These are phyloP conservation scores for Alfaro cultratus DNA, from an alignment of 2,797 vertebrate species.

Conservation along the genomic window DNA sequence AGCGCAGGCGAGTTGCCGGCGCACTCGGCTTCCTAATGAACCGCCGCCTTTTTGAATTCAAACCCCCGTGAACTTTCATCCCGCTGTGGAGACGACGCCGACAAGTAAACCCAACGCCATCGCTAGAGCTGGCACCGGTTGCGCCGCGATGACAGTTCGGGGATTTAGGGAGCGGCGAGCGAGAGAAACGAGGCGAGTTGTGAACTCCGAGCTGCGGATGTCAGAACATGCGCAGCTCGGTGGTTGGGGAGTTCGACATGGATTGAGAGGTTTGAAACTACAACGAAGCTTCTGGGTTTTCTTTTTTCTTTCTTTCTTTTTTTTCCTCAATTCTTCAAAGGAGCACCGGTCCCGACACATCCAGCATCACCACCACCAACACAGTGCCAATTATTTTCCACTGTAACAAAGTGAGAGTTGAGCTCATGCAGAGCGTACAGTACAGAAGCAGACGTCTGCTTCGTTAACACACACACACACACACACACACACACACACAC, in stretches of 20 bases:
- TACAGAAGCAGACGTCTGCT: constrained; percentile 22
- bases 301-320: constrained; percentile 36
- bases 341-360: not conserved
- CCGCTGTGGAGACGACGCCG: constrained; percentile 41
- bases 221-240: not conserved
- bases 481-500: not conserved
- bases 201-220: constrained; percentile 20
- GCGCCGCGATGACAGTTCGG: constrained; percentile 38
- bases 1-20: not conserved
- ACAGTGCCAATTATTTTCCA: constrained; percentile 51
- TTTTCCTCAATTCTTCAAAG: constrained; percentile 46
- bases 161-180: constrained; percentile 48
- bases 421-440: constrained; percentile 15
- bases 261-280: constrained; percentile 63
- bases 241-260: constrained; percentile 39
- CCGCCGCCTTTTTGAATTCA: constrained; percentile 42
- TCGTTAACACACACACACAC: not conserved
- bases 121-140: constrained; percentile 47
- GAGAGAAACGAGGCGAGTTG: constrained; percentile 36
- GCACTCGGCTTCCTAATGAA: constrained; percentile 22
- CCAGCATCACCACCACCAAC: not conserved
- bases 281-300: constrained; percentile 65
- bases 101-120: constrained; percentile 62
- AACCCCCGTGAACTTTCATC: constrained; percentile 57
- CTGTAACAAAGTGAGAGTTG: constrained; percentile 39